Conservation (phyloP, 2,888 invertebrate genomes). For the Trilocha varians region DNA sequence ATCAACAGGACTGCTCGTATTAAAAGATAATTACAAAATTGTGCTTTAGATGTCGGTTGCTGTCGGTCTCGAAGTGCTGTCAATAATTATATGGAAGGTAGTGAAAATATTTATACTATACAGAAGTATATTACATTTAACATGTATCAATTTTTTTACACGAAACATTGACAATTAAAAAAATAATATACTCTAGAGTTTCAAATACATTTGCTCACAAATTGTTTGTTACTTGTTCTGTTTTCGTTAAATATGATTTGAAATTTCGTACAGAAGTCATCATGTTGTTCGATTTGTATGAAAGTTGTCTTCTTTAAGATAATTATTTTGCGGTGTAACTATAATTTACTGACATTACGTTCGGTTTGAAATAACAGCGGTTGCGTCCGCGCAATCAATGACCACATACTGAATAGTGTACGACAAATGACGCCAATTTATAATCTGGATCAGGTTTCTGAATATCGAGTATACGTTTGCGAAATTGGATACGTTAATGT, state of each 20-base stretch:
- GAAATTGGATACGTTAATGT: slow-evolving; percentile 33
- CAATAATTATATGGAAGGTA: too few relatives aligned
- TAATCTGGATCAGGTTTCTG: slow-evolving; percentile 55
- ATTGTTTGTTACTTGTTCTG: too few relatives aligned
- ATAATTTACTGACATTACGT: slow-evolving; percentile 61
- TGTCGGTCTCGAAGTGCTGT: not conserved
- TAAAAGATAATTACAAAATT: not conserved
- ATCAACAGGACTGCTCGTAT: not conserved
- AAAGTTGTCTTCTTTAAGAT: too few relatives aligned
- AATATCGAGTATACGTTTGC: slow-evolving; percentile 48
- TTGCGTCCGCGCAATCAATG: slow-evolving; percentile 42
- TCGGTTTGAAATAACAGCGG: slow-evolving; percentile 57
- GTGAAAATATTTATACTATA: too few relatives aligned
- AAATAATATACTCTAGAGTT: too few relatives aligned
- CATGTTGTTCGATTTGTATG: too few relatives aligned
- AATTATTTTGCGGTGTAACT: slow-evolving; percentile 57
- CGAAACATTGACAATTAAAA: too few relatives aligned
- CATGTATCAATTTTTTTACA: too few relatives aligned
- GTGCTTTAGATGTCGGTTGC: not conserved
- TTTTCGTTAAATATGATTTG: too few relatives aligned
- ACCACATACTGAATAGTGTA: slow-evolving; percentile 44
- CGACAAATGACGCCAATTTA: slow-evolving; percentile 54
- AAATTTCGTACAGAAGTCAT: too few relatives aligned
- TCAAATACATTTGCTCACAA: too few relatives aligned
- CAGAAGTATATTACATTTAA: too few relatives aligned